Evolutionary conservation across 2,797 vertebrate genomes (phyloP), one percentile per base, ranked within the genome.

Genomic region (Microctenopoma lineatum): DNA sequence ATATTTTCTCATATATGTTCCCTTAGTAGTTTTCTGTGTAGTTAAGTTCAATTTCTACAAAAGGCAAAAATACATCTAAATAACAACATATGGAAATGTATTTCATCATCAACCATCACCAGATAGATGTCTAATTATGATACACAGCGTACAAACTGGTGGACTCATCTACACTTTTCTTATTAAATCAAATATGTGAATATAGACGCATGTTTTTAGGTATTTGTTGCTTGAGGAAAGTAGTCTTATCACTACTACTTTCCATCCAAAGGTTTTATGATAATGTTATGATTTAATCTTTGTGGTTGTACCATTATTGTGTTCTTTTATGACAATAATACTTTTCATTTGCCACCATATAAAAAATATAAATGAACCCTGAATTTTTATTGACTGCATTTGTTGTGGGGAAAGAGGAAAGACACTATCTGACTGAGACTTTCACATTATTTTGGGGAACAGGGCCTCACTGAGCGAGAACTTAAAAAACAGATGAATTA

Each of bases 91-190:
- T 53, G 36, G 25, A 61, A 41, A 70, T 53, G 7, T 15, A 45
- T 69, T 52, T 56, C 38, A 62, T 75, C 53, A 57, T 65, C 18
- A 52, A 58, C 25, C 29, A 52, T 70, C 55, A 34, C 13, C 38
- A 41, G 51, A 38, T 11, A 39, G 54, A 26, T 41, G 38, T 67
- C 55, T 50, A 29, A 53, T 3, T 54, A 10, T n/a, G 15, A 75
- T 7, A 32, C 29, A 32, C 29, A 32, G 5, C 29, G 7, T 32
- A 58, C 11, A 62, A 62, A 7, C 38, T 14, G 16, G 21, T 0
- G 4, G 5, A 48, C 14, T 63, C 5, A 41, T 52, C 12, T 27
- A 21, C 48, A n/a, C 6, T 26, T 41, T 9, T 27, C 12, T 25
- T 21, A 51, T 9, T 47, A 3, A 45, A 48, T 65, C 14, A 38